These are phyloP conservation scores for Alcis repandata DNA, from an alignment of 2,888 invertebrate genomes.

Conservation along the genomic window DNA sequence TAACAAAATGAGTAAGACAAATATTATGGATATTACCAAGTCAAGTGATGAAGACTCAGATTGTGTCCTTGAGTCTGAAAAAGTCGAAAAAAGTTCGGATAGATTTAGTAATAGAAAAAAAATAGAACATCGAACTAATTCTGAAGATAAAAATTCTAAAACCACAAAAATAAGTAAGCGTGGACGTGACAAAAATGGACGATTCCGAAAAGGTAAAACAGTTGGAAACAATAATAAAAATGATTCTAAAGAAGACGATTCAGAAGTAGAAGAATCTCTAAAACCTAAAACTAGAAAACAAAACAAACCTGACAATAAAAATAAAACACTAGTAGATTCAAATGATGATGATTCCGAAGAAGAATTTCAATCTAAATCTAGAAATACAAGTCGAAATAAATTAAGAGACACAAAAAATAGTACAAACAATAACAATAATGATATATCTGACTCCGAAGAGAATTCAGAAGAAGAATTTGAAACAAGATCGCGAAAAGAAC, in stretches of 20 bases:
- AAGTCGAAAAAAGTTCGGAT: no score
- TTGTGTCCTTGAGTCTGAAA: background rate
- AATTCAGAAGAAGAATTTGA: background rate
- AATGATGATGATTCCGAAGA: background rate
- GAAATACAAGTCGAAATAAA: no score
- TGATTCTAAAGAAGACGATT: background rate
- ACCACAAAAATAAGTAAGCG: background rate
- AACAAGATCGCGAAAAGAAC: background rate
- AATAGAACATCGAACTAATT: background rate
- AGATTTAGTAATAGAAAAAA: background rate
- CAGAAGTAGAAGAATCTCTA: background rate
- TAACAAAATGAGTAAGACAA: background rate
- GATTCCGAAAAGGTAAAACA: background rate
- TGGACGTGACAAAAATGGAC: background rate
- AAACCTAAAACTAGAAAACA: background rate
- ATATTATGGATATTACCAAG: background rate
- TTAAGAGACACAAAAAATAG: background rate
- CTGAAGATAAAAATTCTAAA: background rate
- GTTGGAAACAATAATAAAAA: background rate
- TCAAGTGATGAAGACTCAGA: constrained; percentile 2
- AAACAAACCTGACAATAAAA: background rate
- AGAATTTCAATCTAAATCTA: background rate
- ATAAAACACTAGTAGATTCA: background rate
- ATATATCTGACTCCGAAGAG: background rate
- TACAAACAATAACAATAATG: background rate